Evolutionary conservation across 2,797 vertebrate genomes (phyloP).

Genomic region (Fundulus diaphanus): DNA sequence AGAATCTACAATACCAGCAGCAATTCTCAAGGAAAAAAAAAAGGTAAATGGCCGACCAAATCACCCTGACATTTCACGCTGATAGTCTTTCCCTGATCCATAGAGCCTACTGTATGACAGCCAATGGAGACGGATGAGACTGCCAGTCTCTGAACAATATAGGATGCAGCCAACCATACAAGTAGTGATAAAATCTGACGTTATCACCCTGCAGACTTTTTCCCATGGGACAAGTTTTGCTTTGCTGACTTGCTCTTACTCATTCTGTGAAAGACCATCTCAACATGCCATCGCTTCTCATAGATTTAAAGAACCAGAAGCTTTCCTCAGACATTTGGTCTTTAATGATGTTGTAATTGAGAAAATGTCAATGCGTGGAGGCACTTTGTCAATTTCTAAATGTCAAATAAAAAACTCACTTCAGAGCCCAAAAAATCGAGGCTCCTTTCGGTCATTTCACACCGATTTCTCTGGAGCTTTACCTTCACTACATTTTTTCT

Average conservation of each 20-base stretch:
- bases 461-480: neutral
- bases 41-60: slow-evolving; percentile 58
- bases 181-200: slow-evolving; percentile 77
- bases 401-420: slow-evolving; percentile 2
- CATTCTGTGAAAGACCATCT: slow-evolving; percentile 20
- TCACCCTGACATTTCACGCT: slow-evolving; percentile 60
- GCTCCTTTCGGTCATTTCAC: neutral
- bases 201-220: slow-evolving; percentile 66
- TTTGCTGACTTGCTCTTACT: slow-evolving; percentile 30
- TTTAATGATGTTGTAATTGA: slow-evolving; percentile 17
- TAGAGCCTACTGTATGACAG: slow-evolving; percentile 59
- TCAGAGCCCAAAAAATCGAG: neutral
- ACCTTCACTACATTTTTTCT: neutral
- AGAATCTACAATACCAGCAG: slow-evolving; percentile 35
- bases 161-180: slow-evolving; percentile 73
- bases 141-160: slow-evolving; percentile 70
- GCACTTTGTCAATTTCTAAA: slow-evolving; percentile 31
- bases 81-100: slow-evolving; percentile 54
- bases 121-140: slow-evolving; percentile 74
- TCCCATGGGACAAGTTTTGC: slow-evolving; percentile 54
- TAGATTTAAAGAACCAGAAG: slow-evolving; percentile 19
- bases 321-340: slow-evolving; percentile 9
- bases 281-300: slow-evolving; percentile 27
- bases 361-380: neutral
- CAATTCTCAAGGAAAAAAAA: slow-evolving; percentile 22